Evolutionary conservation across 2,113 vertebrate genomes (phyloP).

Genomic region (Dicrurus megarhynchus): DNA sequence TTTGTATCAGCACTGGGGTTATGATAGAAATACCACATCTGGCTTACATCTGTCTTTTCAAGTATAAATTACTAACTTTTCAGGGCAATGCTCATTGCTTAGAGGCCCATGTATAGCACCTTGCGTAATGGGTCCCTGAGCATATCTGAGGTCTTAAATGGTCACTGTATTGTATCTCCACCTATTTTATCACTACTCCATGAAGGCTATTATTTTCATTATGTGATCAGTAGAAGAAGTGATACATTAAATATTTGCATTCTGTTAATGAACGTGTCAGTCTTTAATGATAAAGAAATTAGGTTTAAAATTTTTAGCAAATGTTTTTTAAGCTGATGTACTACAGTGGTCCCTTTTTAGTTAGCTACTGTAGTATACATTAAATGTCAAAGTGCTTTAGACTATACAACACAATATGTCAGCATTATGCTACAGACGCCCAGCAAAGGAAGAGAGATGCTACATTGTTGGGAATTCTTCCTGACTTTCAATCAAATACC

Average conservation of each 20-base stretch:
- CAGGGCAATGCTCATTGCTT: background rate
- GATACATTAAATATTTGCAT: background rate
- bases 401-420: slow-evolving; percentile 24
- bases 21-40: background rate
- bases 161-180: background rate
- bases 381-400: slow-evolving; percentile 27
- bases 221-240: background rate
- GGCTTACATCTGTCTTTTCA: background rate
- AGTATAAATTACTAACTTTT: background rate
- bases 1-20: background rate
- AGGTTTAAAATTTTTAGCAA: background rate
- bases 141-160: background rate
- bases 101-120: background rate
- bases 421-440: background rate
- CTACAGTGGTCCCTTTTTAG: background rate
- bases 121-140: background rate
- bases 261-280: background rate
- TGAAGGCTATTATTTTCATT: background rate
- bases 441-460: slow-evolving; percentile 20
- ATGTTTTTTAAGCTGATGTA: background rate
- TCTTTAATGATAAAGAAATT: background rate
- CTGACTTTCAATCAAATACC: slow-evolving; percentile 62
- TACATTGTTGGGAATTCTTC: slow-evolving; percentile 41
- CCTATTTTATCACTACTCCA: background rate
- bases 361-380: background rate